These are phyloP conservation scores for Phylloscopus whistleri DNA, from an alignment of 2,113 vertebrate genomes.

Conservation along the genomic window DNA sequence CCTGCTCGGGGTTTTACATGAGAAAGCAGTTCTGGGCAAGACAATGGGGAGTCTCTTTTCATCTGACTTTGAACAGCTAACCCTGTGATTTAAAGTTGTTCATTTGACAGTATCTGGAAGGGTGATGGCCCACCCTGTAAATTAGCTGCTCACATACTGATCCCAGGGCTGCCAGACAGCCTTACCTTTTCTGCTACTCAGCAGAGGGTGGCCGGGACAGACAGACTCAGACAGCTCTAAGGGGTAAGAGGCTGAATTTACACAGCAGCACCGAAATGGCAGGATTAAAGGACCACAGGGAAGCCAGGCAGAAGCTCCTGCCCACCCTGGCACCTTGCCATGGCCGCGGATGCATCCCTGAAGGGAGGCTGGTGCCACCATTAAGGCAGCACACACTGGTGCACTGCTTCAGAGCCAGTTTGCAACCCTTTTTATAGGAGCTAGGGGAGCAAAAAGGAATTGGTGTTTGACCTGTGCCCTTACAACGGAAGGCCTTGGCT, in stretches of 20 bases:
- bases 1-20: neutral
- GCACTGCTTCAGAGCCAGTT: neutral
- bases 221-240: neutral
- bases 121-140: conserved; percentile 10
- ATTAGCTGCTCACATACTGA: neutral
- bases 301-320: neutral
- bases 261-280: neutral
- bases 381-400: neutral
- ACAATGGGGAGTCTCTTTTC: neutral
- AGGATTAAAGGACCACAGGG: neutral
- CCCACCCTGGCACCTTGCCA: neutral
- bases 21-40: conserved; percentile 8
- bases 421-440: neutral
- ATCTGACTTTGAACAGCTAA: conserved; percentile 28
- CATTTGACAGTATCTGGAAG: conserved; percentile 21
- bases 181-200: neutral
- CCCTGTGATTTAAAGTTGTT: conserved; percentile 27
- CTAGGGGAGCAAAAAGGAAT: neutral
- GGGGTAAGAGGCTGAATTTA: neutral
- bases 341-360: neutral
- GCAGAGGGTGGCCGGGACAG: neutral
- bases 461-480: neutral
- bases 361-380: neutral
- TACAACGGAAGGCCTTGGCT: neutral
- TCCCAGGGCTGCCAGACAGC: neutral